Evolutionary conservation across 2,797 vertebrate genomes (phyloP), one percentile per base, ranked within the genome.

Genomic region (Taeniopygia guttata): DNA sequence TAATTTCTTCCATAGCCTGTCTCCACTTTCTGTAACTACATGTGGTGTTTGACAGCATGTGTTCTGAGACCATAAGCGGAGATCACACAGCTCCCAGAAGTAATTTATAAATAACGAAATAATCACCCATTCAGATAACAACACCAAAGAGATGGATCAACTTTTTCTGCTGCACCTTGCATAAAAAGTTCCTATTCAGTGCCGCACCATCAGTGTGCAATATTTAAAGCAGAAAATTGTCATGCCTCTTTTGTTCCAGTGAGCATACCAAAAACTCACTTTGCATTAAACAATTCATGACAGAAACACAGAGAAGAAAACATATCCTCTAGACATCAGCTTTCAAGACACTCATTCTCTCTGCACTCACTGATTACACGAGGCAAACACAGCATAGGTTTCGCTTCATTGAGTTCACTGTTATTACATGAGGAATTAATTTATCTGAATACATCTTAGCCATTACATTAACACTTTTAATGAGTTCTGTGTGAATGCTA

Each of bases 41-140:
- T 42, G 21, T 62, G 58, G 13, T 86, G 60, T 89, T 78, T 92
- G 85, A 94, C 83, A 96, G 70, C 51, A 73, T 90, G 56, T 40
- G 64, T 56, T 95, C 46, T 84, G 49, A 90, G 36, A 94, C n/a
- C 1, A 0, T 87, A 83, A 84, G 77, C 40, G 93, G 70, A 91
- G 60, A 93, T 94, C 75, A 79, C 76, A 93, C 46, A 59, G 40
- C 30, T 92, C 75, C 82, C 58, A 81, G 36, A 83, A 91, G 43
- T 62, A 83, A 89, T 54, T 94, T 69, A 92, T 73, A 94, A 95
- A 93, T 89, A 87, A 94, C 78, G 40, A 83, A 96, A 95, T 69
- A 68, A 73, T 67, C 64, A 81, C 32, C 69, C 36, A 29, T 74
- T 87, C 68, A 79, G 52, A 81, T n/a, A 68, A 21, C 94, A 75